These are phyloP conservation scores for Furcifer pardalis DNA, from an alignment of 2,797 vertebrate genomes.

Conservation along the genomic window DNA sequence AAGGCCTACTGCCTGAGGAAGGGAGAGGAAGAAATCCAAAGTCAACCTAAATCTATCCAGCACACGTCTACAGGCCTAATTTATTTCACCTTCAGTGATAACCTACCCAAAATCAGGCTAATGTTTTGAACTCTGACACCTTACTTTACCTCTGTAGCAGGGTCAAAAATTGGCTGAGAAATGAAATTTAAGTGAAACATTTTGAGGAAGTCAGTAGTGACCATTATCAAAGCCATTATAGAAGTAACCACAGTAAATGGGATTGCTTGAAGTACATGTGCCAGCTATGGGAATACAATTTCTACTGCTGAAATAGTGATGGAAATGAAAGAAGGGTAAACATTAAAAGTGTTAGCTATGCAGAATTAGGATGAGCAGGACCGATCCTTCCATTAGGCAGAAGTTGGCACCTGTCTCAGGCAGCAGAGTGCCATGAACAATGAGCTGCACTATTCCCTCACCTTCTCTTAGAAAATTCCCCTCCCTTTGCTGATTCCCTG, in stretches of 20 bases:
- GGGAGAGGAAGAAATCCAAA: not conserved
- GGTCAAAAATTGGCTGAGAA: not conserved
- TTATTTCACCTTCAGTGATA: constrained; percentile 2
- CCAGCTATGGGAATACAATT: not conserved
- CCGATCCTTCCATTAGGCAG: not conserved
- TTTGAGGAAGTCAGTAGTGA: not conserved
- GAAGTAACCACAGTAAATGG: not conserved
- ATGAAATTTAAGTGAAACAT: not conserved
- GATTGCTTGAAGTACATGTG: not conserved
- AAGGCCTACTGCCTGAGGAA: not conserved
- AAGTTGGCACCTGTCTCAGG: not conserved
- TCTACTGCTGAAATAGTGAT: not conserved
- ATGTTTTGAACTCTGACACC: not conserved
- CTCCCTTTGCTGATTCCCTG: not conserved
- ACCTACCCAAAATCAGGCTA: not conserved
- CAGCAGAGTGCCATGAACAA: not conserved
- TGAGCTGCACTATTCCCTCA: not conserved
- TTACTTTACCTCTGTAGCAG: not conserved
- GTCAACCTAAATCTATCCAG: not conserved
- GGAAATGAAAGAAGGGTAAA: not conserved
- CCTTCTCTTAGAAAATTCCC: not conserved
- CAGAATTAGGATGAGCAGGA: too few species aligned
- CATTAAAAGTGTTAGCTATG: not conserved
- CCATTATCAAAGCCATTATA: not conserved
- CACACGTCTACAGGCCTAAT: not conserved